Evolutionary conservation across 2,113 vertebrate genomes (phyloP).

Genomic region (Lota lota): DNA sequence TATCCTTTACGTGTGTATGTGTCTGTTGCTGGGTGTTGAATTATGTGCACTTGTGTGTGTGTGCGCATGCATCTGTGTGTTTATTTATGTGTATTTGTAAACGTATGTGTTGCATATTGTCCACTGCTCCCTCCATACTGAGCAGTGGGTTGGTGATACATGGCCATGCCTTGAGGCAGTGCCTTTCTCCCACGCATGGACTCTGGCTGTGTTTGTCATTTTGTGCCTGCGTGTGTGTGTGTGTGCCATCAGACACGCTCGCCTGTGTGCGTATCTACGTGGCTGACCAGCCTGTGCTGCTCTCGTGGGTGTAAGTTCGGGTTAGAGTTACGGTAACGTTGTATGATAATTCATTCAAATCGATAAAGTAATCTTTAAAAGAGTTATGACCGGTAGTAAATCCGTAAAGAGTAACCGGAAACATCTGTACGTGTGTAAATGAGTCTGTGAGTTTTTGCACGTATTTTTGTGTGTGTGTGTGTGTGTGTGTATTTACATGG

Average conservation of each 20-base stretch:
- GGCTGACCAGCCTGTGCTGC: too few species aligned
- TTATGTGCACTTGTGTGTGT: background rate
- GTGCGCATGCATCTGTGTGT: too few species aligned
- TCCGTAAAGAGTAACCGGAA: too few species aligned
- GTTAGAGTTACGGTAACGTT: too few species aligned
- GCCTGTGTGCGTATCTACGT: background rate
- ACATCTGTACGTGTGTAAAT: background rate
- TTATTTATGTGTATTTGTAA: background rate
- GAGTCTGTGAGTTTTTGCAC: background rate
- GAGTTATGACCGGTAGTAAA: too few species aligned
- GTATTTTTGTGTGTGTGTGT: background rate
- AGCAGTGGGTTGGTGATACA: conserved; percentile 32
- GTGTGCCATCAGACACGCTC: background rate
- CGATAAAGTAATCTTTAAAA: too few species aligned
- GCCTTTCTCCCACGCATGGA: conserved; percentile 12
- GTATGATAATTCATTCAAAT: too few species aligned
- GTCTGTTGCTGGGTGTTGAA: background rate
- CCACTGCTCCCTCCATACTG: conserved; percentile 14
- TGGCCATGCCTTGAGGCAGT: conserved; percentile 34
- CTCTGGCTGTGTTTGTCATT: background rate
- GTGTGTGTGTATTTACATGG: conserved; percentile 18
- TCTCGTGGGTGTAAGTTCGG: too few species aligned
- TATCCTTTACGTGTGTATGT: background rate
- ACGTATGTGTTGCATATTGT: background rate
- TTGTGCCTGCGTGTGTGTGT: background rate